A percentile compares a stretch with the other conserved stretches of the same genome.
These are phyloP conservation scores for Neoniphon sammara DNA, from an alignment of 2,797 vertebrate genomes.

Conservation along the genomic window DNA sequence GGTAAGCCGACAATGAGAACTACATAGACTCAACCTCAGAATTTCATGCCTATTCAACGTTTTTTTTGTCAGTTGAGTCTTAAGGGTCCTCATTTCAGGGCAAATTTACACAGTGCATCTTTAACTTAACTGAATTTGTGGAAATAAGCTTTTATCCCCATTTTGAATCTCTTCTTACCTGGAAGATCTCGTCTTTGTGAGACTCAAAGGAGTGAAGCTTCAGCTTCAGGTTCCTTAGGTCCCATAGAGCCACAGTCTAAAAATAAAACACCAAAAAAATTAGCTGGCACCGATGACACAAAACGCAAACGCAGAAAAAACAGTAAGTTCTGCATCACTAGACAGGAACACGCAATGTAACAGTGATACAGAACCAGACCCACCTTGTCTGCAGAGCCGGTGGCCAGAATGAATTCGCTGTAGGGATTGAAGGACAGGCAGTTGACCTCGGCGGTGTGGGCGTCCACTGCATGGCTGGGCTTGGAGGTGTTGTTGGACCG, in stretches of 20 bases:
- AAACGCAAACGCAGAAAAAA: background rate
- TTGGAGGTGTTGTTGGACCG: slow-evolving; percentile 98
- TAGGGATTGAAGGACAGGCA: slow-evolving; percentile 98
- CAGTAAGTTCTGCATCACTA: background rate
- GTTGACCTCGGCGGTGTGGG: slow-evolving; percentile 98
- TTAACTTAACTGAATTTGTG: no score
- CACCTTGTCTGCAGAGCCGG: slow-evolving; percentile 97
- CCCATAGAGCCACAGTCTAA: slow-evolving; percentile 97
- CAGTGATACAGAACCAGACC: background rate
- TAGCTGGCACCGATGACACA: background rate
- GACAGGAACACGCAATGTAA: background rate
- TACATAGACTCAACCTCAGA: no score
- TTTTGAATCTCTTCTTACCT: slow-evolving; percentile 80
- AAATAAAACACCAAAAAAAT: slow-evolving; percentile 25
- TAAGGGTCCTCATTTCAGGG: no score
- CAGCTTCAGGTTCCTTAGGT: slow-evolving; percentile 95
- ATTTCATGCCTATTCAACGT: no score
- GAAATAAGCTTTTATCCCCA: no score
- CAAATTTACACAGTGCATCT: no score
- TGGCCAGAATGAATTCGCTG: slow-evolving; percentile 97
- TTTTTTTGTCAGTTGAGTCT: no score
- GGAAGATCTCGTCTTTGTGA: slow-evolving; percentile 99
- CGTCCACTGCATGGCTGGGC: slow-evolving; percentile 96
- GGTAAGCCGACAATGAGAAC: no score
- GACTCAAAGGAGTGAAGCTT: slow-evolving; percentile 99